Percentiles rank a stretch among this genome's conserved stretches.
phyloP scores from a whole-genome alignment of 2,113 vertebrate genomes.

The Lophotis ruficrista region DNA sequence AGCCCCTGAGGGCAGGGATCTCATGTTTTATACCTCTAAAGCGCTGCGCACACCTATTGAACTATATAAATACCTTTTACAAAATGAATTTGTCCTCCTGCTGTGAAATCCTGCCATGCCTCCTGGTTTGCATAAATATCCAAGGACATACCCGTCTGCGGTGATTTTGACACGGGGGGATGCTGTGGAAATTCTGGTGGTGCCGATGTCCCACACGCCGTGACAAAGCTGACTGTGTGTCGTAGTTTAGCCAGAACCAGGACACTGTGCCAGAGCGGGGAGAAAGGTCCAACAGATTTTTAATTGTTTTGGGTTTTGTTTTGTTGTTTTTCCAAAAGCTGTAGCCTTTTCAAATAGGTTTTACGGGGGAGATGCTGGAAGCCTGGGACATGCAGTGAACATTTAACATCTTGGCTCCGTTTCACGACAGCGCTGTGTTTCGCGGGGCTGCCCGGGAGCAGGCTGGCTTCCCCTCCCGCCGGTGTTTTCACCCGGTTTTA shows the following conservation, averaged over 20 bases:
- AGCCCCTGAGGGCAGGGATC: conserved; percentile 62
- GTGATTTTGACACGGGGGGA: not conserved
- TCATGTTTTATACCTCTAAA: conserved; percentile 67
- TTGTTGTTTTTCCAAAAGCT: not conserved
- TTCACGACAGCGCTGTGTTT: not conserved
- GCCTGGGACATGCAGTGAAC: not conserved
- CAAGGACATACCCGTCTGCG: not conserved
- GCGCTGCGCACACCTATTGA: conserved; percentile 63
- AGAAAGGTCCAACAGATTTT: not conserved
- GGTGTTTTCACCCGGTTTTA: not conserved
- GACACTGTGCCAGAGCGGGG: not conserved
- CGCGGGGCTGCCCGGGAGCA: not conserved
- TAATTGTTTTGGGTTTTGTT: not conserved
- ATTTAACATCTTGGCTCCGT: not conserved
- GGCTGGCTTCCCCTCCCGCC: not conserved
- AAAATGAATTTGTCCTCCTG: conserved; percentile 70
- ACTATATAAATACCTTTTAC: conserved; percentile 71
- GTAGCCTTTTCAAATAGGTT: not conserved
- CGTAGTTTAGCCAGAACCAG: too few relatives aligned
- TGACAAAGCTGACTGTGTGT: not conserved
- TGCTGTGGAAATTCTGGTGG: not conserved
- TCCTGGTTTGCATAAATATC: conserved; percentile 64
- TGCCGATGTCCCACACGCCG: accelerated
- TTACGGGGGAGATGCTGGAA: not conserved
- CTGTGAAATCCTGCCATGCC: conserved; percentile 64